A percentile compares a stretch with the other conserved stretches of the same genome.
These are phyloP conservation scores for Aplysia californica DNA, from an alignment of 1,140 invertebrate species.

Conservation along the genomic window DNA sequence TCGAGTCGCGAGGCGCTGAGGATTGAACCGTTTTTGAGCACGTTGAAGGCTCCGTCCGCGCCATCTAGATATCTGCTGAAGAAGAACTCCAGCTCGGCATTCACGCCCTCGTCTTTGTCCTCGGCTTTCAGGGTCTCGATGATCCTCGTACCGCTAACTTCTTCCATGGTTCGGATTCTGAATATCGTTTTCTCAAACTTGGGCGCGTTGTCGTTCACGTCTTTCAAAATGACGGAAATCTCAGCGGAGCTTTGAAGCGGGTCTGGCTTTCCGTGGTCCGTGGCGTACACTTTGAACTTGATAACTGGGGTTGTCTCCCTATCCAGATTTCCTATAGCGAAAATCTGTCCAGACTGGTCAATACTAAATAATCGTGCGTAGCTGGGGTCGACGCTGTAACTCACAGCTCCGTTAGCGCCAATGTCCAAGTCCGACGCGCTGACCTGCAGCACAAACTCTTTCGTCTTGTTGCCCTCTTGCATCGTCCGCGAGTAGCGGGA, in stretches of 20 bases:
- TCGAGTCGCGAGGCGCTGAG: slow-evolving; percentile 93
- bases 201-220: slow-evolving; percentile 93
- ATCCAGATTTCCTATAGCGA: slow-evolving; percentile 36
- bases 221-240: slow-evolving; percentile 87
- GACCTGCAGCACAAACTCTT: slow-evolving; percentile 71
- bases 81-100: slow-evolving; percentile 72
- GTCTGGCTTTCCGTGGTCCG: slow-evolving; percentile 23
- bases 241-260: slow-evolving; percentile 85
- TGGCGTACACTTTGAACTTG: slow-evolving; percentile 32
- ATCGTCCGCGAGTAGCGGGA: slow-evolving; percentile 71
- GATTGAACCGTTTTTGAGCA: slow-evolving; percentile 84
- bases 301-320: slow-evolving; percentile 36
- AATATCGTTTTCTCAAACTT: slow-evolving; percentile 72
- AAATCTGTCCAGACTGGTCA: slow-evolving; percentile 41
- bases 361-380: slow-evolving; percentile 34
- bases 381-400: slow-evolving; percentile 33
- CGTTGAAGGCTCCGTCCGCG: slow-evolving; percentile 40
- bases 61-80: slow-evolving; percentile 30
- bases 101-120: slow-evolving; percentile 88
- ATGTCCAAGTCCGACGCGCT: slow-evolving; percentile 83
- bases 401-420: slow-evolving; percentile 73
- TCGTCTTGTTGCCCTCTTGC: slow-evolving; percentile 60
- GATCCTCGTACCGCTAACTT: slow-evolving; percentile 20
- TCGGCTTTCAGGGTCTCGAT: slow-evolving; percentile 67
- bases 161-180: slow-evolving; percentile 42